Percentiles rank a stretch among this genome's conserved stretches.
Conservation (phyloP, 2,797 vertebrate species). For the Aphelocoma californica region DNA sequence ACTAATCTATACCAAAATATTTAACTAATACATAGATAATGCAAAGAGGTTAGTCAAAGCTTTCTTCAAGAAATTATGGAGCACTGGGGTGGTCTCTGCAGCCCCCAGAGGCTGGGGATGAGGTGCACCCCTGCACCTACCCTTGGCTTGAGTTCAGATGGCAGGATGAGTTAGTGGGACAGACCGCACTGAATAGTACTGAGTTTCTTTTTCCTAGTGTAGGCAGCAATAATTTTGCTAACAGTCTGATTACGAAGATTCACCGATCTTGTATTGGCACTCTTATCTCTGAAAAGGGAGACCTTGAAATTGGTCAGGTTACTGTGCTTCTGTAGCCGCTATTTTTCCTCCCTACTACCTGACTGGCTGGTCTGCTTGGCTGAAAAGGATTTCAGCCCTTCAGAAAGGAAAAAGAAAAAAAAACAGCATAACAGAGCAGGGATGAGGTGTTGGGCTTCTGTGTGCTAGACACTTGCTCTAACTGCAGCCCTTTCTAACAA, state of each 20-base stretch:
- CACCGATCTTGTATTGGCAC: neutral
- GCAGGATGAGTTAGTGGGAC: neutral
- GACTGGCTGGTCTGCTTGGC: neutral
- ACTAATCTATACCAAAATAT: neutral
- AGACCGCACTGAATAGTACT: fast-evolving
- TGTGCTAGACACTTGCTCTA: neutral
- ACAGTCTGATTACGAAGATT: neutral
- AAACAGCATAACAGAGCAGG: fast-evolving
- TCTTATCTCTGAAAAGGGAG: neutral
- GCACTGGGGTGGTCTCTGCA: neutral
- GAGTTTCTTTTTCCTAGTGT: too few species aligned
- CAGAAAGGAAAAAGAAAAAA: neutral
- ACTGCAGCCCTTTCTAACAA: neutral
- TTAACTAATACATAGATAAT: neutral
- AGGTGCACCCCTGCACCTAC: neutral
- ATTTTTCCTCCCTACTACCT: neutral
- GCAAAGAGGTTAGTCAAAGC: neutral
- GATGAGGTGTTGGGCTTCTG: neutral
- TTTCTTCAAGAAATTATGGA: neutral
- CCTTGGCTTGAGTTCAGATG: neutral
- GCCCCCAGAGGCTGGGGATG: fast-evolving
- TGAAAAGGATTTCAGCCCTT: neutral
- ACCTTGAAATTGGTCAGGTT: neutral
- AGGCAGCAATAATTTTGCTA: neutral
- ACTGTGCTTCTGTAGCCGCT: neutral